Conservation (phyloP, 2,113 vertebrate species). For the Falco punctatus region DNA sequence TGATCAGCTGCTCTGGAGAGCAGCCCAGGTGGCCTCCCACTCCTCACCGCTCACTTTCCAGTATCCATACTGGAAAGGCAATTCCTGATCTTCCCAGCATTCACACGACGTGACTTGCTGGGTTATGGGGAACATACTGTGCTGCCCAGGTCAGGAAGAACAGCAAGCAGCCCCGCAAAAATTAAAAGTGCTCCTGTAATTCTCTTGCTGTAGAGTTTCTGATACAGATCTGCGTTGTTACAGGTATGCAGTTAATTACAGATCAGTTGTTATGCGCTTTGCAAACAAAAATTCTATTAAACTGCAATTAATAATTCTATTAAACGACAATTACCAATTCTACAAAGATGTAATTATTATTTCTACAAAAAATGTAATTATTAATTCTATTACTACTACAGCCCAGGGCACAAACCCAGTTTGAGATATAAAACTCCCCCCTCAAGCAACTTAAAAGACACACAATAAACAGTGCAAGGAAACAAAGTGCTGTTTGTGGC, state of each 20-base stretch:
- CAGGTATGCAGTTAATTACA: background rate
- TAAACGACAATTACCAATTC: background rate
- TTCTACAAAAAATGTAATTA: background rate
- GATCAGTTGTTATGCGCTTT: background rate
- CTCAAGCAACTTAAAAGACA: background rate
- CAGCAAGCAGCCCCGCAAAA: background rate
- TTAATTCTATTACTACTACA: background rate
- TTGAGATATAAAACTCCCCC: background rate
- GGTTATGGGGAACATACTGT: background rate
- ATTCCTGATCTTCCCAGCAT: background rate
- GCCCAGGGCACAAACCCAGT: background rate
- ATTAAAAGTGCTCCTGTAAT: background rate
- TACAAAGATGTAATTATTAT: background rate
- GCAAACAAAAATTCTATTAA: background rate
- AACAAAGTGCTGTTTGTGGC: background rate
- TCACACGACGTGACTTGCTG: background rate
- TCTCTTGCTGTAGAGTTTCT: background rate
- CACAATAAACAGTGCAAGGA: background rate
- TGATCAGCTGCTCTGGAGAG: background rate
- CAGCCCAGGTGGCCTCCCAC: background rate
- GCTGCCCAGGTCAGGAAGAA: fast-evolving
- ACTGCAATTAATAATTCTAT: background rate
- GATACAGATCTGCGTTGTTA: background rate
- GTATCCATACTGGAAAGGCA: background rate
- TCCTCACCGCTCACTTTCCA: background rate